These are phyloP conservation scores for Podarcis muralis DNA, from an alignment of 2,113 vertebrate genomes.

Conservation along the genomic window DNA sequence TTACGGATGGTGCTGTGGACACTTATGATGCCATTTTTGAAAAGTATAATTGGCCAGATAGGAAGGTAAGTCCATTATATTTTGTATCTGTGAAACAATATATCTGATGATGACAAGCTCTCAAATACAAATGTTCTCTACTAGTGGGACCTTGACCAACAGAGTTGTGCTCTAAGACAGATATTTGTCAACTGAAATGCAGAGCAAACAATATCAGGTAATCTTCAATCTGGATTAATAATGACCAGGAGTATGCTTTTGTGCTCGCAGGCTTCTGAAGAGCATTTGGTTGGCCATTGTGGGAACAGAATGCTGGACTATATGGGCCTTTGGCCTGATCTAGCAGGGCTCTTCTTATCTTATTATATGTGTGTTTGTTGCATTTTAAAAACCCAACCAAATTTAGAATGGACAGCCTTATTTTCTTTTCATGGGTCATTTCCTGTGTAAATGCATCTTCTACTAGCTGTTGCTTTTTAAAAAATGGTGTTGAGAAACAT, in stretches of 20 bases:
- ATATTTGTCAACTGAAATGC: background rate
- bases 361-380: background rate
- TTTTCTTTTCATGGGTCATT: background rate
- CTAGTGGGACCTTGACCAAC: background rate
- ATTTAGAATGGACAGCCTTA: background rate
- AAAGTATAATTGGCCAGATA: constrained; percentile 97
- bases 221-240: background rate
- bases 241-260: background rate
- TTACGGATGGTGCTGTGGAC: constrained; percentile 97
- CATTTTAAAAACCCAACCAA: background rate
- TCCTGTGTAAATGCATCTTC: background rate
- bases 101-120: background rate
- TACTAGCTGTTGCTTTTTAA: background rate
- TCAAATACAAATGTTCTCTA: background rate
- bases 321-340: no score
- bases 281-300: no score
- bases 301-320: no score
- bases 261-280: no score
- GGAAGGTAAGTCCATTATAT: constrained; percentile 82
- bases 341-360: no score
- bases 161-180: background rate
- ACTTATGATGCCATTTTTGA: constrained; percentile 95
- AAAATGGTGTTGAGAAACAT: background rate
- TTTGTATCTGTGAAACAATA: background rate
- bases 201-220: background rate